These are phyloP conservation scores for Bombylius major DNA, from an alignment of 2,888 invertebrate genomes.

Conservation along the genomic window DNA sequence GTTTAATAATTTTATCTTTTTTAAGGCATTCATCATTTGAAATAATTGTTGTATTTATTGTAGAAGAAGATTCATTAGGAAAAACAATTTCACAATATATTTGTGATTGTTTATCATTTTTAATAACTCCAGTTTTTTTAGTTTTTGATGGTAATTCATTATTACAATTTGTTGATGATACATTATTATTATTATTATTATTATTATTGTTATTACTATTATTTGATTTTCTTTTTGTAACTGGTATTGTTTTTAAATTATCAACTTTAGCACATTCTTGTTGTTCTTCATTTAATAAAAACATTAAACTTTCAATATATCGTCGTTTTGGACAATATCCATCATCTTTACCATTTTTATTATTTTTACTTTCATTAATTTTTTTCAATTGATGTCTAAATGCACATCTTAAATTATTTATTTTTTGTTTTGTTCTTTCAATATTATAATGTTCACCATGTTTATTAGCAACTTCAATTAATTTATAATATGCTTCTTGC, in stretches of 20 bases:
- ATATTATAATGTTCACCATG: conserved; percentile 35
- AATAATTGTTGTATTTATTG: no score
- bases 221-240: conserved; percentile 14
- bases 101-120: background rate
- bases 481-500: conserved; percentile 32
- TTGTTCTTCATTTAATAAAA: conserved; percentile 33
- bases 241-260: conserved; percentile 4
- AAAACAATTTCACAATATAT: no score
- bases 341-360: conserved; percentile 31
- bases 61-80: no score
- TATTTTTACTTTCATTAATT: conserved; percentile 30
- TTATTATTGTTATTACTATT: conserved; percentile 8
- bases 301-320: conserved; percentile 35
- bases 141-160: no score
- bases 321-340: conserved; percentile 33
- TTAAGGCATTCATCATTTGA: background rate
- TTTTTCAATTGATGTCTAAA: conserved; percentile 34
- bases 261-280: conserved; percentile 20
- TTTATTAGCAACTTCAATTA: conserved; percentile 33
- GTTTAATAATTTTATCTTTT: no score
- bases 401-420: conserved; percentile 34
- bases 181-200: background rate
- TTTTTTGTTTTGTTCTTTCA: conserved; percentile 35
- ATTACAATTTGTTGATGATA: background rate
- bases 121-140: background rate